Base-by-base conservation (phyloP, 2,797 vertebrate genomes). In the Scolopax rusticola region DNA sequence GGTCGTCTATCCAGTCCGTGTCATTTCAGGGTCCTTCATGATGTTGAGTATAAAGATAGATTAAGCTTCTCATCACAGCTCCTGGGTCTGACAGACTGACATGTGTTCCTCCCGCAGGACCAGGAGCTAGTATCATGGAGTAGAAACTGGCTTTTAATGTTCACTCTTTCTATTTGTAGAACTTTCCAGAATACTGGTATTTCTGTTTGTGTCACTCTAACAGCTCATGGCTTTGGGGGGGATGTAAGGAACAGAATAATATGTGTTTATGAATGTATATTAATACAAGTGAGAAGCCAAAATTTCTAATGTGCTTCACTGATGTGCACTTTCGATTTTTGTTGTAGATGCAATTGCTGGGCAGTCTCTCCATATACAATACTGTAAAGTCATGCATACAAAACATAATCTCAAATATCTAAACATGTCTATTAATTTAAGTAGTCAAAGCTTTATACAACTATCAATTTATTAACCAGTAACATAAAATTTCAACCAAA, bases 1-100 rank as follows among this genome's bases (percentile, higher is more conserved):
- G 20, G 27, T 63, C 5, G 2, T 70, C 41, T 43, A 30, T 61
- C 57, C 17, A 45, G 41, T 27, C 41, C 0, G 0, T 67, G 19
- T 64, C 50, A 64, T 84, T 81, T 69, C 28, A 68, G 50, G 40
- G 38, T 38, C 68, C n/a, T 85, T 68, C 33, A 54, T 51, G 30
- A 19, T 36, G 14, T 45, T 1, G 3, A 19, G 11, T 60, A 12
- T 50, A 56, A 64, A 63, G 51, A 36, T 61, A 80, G 41, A 53
- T 65, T 67, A 86, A 86, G 24, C 20, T 70, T 87, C 43, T 15
- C 27, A 65, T 91, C 57, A n/a, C 7, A 54, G 38, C 20, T 70
- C 11, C 65, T 69, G 32, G 8, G n/a, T 80, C 65, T 0, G 4
- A 40, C 33, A 69, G 70, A 13, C 32, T 54, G 32, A 51, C 2